Evolutionary conservation across 2,888 invertebrate genomes (phyloP).

Genomic region (Drosophila mayaguana): DNA sequence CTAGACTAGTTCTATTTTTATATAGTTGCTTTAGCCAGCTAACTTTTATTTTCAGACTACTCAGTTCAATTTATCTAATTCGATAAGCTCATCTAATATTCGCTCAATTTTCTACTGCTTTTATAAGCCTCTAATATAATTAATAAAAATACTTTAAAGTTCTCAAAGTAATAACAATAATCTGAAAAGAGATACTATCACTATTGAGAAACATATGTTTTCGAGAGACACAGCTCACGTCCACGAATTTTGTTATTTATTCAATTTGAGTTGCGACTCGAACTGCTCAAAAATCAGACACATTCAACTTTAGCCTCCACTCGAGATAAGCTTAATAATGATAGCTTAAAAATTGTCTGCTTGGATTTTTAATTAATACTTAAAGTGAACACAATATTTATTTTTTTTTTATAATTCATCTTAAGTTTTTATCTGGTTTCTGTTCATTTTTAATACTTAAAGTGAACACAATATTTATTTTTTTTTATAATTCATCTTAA

Average conservation of each 20-base stretch:
- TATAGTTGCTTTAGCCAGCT: not conserved
- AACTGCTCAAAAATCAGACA: slow-evolving; percentile 7
- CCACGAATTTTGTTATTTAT: slow-evolving; percentile 10
- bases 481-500: not conserved
- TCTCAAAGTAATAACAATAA: not conserved
- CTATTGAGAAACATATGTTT: slow-evolving; percentile 29
- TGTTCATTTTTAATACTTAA: not conserved
- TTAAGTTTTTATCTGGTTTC: not conserved
- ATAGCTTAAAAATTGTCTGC: not conserved
- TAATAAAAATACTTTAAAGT: not conserved
- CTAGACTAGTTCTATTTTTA: not conserved
- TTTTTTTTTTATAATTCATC: slow-evolving; percentile 1
- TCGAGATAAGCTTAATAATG: not conserved
- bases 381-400: not conserved
- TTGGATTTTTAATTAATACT: slow-evolving; percentile 10
- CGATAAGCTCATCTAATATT: not conserved
- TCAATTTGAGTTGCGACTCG: slow-evolving; percentile 10
- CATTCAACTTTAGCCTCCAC: not conserved
- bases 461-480: not conserved
- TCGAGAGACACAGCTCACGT: not conserved
- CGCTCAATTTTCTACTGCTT: not conserved
- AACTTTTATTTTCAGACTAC: not conserved
- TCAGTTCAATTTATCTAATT: not conserved
- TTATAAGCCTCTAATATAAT: slow-evolving; percentile 8
- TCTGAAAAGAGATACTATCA: slow-evolving; percentile 5